Conservation (phyloP, 2,797 vertebrate genomes). For the Mallotus villosus region DNA sequence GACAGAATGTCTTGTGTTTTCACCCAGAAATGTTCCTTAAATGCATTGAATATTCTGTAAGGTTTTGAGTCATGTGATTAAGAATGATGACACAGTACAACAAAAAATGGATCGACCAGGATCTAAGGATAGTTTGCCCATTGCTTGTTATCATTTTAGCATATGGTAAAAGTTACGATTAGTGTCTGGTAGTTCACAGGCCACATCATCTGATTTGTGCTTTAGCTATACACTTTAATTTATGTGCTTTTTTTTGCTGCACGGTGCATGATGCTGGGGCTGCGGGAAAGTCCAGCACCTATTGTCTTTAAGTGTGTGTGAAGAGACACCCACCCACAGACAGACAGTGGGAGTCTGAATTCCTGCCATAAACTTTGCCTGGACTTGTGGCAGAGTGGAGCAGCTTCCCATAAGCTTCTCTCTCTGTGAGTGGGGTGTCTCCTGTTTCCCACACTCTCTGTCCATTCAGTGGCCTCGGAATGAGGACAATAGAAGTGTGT, state of each 20-base stretch:
- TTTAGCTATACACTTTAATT: neutral
- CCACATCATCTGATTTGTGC: neutral
- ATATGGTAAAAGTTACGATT: no score
- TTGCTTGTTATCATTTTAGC: no score
- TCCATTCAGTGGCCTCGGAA: constrained; percentile 69
- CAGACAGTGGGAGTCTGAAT: constrained; percentile 49
- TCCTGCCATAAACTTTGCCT: constrained; percentile 69
- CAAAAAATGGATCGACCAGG: no score
- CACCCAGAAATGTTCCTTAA: neutral
- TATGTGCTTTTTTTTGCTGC: neutral
- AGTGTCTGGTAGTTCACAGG: no score
- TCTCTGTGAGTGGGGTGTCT: constrained; percentile 76
- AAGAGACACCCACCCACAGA: constrained; percentile 63
- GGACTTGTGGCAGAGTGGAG: constrained; percentile 54
- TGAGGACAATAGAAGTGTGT: constrained; percentile 82
- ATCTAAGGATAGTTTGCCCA: no score
- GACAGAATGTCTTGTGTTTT: constrained; percentile 17
- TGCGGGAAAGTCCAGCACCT: constrained; percentile 33
- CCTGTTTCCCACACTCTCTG: constrained; percentile 79
- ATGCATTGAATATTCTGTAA: neutral
- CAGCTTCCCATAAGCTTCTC: constrained; percentile 71
- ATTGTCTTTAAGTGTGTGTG: constrained; percentile 68
- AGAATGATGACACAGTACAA: no score
- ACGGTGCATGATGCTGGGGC: neutral
- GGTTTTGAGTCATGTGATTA: neutral